These are phyloP conservation scores for Hyalella azteca DNA, from an alignment of 2,888 invertebrate genomes.

Conservation along the genomic window DNA sequence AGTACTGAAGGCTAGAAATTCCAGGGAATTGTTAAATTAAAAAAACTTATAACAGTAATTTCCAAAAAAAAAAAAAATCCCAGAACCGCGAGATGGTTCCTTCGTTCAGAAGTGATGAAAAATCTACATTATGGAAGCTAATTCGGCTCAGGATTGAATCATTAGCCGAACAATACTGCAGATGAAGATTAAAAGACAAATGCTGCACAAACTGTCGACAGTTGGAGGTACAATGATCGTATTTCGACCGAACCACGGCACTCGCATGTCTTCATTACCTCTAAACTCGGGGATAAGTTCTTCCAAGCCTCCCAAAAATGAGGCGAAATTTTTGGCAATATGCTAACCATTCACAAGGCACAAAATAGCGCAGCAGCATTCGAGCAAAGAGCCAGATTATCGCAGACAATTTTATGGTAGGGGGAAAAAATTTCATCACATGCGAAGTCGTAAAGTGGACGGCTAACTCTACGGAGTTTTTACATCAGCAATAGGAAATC, in stretches of 20 bases:
- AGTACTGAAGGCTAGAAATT: too few species aligned
- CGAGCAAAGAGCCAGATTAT: neutral
- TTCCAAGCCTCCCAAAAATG: neutral
- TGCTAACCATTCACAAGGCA: conserved; percentile 2
- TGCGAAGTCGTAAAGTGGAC: conserved; percentile 27
- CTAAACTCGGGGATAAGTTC: conserved; percentile 3
- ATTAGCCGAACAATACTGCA: neutral
- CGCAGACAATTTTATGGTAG: conserved; percentile 17
- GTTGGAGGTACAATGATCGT: neutral
- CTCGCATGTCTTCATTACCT: conserved; percentile 30
- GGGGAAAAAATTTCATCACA: conserved; percentile 23
- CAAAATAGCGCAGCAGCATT: neutral
- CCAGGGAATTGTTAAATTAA: too few species aligned
- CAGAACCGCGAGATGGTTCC: too few species aligned
- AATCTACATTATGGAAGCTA: too few species aligned
- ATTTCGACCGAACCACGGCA: neutral
- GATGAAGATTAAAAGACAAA: neutral
- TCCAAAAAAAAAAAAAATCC: too few species aligned
- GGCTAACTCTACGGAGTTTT: conserved; percentile 5
- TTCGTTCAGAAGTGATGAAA: too few species aligned
- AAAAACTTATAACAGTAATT: too few species aligned
- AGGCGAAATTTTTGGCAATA: neutral
- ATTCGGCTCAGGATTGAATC: neutral
- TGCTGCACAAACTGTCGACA: conserved; percentile 12
- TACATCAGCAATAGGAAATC: conserved; percentile 6